Evolutionary conservation across 2,113 vertebrate species (phyloP).

Genomic region (Elephas maximus): DNA sequence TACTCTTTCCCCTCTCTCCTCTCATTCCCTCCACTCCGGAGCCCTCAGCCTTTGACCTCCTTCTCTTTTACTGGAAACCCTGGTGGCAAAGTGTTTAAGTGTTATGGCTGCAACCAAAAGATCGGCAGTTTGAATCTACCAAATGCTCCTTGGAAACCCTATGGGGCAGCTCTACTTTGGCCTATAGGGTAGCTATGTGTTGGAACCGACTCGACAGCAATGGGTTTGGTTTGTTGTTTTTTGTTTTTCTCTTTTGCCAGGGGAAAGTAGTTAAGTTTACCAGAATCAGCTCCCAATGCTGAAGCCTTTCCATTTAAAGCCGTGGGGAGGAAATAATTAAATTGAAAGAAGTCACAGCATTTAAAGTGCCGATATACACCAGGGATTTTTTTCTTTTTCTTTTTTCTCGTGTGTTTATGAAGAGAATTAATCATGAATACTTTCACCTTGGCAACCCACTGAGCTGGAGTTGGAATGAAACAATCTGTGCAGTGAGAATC

Average conservation of each 20-base stretch:
- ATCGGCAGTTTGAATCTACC: no score
- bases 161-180: no score
- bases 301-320: conserved; percentile 71
- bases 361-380: conserved; percentile 66
- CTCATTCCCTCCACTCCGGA: not conserved
- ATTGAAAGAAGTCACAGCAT: conserved; percentile 60
- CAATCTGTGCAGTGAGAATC: conserved; percentile 59
- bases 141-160: no score
- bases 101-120: no score
- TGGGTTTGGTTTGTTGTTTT: no score
- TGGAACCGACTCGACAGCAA: no score
- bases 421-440: conserved; percentile 73
- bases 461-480: conserved; percentile 60
- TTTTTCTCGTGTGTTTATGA: conserved; percentile 57
- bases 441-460: conserved; percentile 68
- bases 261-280: conserved; percentile 64
- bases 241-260: not conserved
- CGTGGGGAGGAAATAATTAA: conserved; percentile 75
- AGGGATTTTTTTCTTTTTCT: not conserved
- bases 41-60: not conserved
- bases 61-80: not conserved
- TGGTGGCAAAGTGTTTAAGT: no score
- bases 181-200: no score
- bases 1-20: not conserved
- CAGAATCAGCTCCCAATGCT: conserved; percentile 61